Evolutionary conservation across 1,140 invertebrate genomes (phyloP).

Genomic region (Triops longicaudatus): DNA sequence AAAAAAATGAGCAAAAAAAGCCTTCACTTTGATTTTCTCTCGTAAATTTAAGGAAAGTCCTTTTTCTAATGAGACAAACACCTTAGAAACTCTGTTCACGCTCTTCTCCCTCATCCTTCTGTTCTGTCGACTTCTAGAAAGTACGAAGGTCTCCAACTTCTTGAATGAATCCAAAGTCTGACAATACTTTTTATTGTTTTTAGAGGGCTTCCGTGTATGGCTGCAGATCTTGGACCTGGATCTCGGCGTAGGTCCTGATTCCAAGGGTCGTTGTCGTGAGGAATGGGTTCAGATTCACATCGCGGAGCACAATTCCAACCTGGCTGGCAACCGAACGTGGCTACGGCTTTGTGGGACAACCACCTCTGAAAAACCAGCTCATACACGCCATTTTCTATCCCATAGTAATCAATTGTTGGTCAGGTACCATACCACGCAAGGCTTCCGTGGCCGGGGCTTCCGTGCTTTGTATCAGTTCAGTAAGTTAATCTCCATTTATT

Average conservation of each 20-base stretch:
- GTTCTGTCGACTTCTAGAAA: too few relatives aligned
- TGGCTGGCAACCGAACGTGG: neutral
- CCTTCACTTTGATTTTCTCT: too few relatives aligned
- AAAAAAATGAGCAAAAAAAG: too few relatives aligned
- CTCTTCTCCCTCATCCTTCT: too few relatives aligned
- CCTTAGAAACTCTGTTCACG: too few relatives aligned
- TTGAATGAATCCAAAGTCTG: too few relatives aligned
- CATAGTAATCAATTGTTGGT: neutral
- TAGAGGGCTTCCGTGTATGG: neutral
- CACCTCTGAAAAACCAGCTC: neutral
- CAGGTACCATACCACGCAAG: slow-evolving; percentile 1
- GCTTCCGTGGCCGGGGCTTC: neutral
- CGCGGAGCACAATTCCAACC: neutral
- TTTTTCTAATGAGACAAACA: too few relatives aligned
- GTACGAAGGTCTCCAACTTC: too few relatives aligned
- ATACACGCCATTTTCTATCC: neutral
- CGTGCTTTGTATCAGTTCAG: neutral
- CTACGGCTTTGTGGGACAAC: neutral
- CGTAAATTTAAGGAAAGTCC: too few relatives aligned
- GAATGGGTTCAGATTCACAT: slow-evolving; percentile 1
- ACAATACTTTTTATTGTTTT: neutral
- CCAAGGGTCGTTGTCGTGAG: neutral
- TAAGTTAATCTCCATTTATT: neutral
- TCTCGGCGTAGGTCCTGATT: neutral
- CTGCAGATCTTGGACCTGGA: neutral